Conservation (phyloP, 2,797 vertebrate genomes). For the Siniperca undulata region DNA sequence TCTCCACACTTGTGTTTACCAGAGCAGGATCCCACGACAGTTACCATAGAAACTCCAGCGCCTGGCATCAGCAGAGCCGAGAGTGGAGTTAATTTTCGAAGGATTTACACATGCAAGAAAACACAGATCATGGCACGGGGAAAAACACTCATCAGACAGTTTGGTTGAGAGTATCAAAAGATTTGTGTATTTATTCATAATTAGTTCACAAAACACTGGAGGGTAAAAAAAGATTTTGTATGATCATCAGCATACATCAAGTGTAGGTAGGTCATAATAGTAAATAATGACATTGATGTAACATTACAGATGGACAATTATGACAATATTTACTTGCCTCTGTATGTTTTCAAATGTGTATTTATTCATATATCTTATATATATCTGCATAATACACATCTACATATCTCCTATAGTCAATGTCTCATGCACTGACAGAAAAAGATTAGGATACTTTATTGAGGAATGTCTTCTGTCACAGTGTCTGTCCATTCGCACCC, state of each 20-base stretch:
- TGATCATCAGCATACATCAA: constrained; percentile 53
- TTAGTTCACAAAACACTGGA: constrained; percentile 62
- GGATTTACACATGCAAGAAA: constrained; percentile 49
- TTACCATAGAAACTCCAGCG: constrained; percentile 81
- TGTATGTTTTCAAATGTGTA: constrained; percentile 25
- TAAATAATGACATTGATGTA: constrained; percentile 36
- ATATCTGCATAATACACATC: constrained; percentile 38
- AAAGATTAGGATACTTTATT: constrained; percentile 20
- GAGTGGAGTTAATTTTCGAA: constrained; percentile 49
- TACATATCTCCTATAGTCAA: constrained; percentile 21
- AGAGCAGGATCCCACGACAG: constrained; percentile 63
- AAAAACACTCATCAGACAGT: constrained; percentile 17
- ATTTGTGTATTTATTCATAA: constrained; percentile 62
- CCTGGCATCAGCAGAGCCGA: constrained; percentile 53
- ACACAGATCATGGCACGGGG: constrained; percentile 9
- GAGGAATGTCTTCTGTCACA: constrained; percentile 24
- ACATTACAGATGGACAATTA: constrained; percentile 27
- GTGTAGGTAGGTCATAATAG: constrained; percentile 16
- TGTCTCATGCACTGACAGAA: constrained; percentile 45
- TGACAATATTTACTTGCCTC: constrained; percentile 32
- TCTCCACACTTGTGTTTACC: constrained; percentile 70
- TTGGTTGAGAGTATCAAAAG: constrained; percentile 71
- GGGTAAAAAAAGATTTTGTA: constrained; percentile 53
- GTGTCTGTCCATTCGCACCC: constrained; percentile 6
- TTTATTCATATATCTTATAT: constrained; percentile 26